Conservation (phyloP, 1,140 invertebrate genomes). For the Ceratitis capitata region DNA sequence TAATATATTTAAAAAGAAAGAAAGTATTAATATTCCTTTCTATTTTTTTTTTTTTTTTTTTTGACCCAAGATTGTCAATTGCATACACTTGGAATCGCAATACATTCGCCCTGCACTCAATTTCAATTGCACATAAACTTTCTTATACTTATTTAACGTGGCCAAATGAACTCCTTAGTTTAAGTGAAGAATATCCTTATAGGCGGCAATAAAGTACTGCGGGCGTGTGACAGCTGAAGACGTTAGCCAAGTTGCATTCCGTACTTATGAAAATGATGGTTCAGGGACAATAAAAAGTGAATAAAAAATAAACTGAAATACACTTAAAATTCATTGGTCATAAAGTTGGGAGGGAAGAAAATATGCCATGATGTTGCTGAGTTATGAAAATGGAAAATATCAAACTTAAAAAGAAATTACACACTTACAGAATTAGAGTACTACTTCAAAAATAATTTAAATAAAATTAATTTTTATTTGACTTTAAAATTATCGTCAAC, state of each 20-base stretch:
- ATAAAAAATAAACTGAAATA: not conserved
- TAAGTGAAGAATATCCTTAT: conserved; percentile 7
- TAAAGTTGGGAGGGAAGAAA: not conserved
- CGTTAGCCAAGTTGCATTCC: not conserved
- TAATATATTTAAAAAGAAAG: too few relatives aligned
- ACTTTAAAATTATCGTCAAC: not conserved
- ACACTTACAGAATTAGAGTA: not conserved
- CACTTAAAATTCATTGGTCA: not conserved
- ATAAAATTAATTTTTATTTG: not conserved
- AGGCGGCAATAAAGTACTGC: conserved; percentile 16
- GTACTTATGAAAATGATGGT: not conserved
- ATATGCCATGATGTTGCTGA: not conserved
- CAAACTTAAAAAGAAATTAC: not conserved
- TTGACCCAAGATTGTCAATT: too few relatives aligned
- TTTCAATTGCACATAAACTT: conserved; percentile 7
- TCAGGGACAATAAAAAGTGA: not conserved
- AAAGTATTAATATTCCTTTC: too few relatives aligned
- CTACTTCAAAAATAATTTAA: not conserved
- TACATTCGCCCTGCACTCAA: not conserved
- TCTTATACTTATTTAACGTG: not conserved
- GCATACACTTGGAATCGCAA: not conserved
- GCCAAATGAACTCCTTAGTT: conserved; percentile 20
- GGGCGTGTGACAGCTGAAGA: not conserved
- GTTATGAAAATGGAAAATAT: not conserved
- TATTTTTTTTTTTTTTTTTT: too few relatives aligned